Evolutionary conservation across 92 coral and sea anemone species (phyloP).

Genomic region (Epizoanthus ramosus): DNA sequence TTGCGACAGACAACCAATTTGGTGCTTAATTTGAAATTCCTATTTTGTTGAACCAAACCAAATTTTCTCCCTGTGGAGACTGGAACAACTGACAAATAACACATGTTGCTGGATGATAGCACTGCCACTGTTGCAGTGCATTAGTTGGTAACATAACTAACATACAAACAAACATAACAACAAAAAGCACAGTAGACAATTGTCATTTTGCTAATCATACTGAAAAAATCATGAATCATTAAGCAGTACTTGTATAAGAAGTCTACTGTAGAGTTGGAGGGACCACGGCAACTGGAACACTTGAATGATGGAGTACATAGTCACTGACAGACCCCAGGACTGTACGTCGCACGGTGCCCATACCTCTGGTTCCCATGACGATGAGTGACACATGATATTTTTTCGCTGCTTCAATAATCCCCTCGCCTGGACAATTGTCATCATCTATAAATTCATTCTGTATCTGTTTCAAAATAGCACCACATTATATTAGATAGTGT

Average conservation of each 20-base stretch:
- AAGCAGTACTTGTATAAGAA: not conserved
- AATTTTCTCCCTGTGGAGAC: too few relatives aligned
- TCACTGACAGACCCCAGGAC: slow-evolving; percentile 37
- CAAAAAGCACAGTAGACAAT: too few relatives aligned
- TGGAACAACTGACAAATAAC: too few relatives aligned
- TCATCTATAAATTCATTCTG: slow-evolving; percentile 7
- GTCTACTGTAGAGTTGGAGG: not conserved
- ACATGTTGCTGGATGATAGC: too few relatives aligned
- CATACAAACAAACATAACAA: too few relatives aligned
- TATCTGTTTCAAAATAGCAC: slow-evolving; percentile 18
- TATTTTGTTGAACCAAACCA: too few relatives aligned
- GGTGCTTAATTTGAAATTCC: too few relatives aligned
- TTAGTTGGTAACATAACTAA: too few relatives aligned
- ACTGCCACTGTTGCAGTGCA: too few relatives aligned
- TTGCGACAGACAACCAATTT: too few relatives aligned
- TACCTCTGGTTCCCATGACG: slow-evolving; percentile 26
- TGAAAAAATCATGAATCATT: too few relatives aligned
- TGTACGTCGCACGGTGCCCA: slow-evolving; percentile 18
- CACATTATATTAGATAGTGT: not conserved
- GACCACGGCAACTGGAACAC: slow-evolving; percentile 24
- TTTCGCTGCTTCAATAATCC: not conserved
- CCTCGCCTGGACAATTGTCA: slow-evolving; percentile 11
- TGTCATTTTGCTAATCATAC: too few relatives aligned
- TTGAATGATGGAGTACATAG: slow-evolving; percentile 22
- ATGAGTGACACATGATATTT: slow-evolving; percentile 11